Conservation (phyloP, 2,113 vertebrate species). For the Myiagra hebetior region DNA sequence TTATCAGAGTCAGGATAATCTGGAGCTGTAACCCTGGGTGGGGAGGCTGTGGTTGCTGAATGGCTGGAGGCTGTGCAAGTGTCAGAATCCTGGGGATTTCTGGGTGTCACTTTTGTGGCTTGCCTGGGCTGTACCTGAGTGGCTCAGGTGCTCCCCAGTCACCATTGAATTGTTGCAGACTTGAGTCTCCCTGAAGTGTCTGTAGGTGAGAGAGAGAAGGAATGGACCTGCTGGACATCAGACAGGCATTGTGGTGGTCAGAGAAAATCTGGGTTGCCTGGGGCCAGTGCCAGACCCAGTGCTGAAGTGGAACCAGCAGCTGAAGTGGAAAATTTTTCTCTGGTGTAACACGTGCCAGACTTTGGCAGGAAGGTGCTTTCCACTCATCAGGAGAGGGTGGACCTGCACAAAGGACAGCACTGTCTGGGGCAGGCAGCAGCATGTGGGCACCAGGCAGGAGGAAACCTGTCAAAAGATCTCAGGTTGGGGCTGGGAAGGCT, state of each 20-base stretch:
- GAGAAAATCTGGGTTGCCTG: background rate
- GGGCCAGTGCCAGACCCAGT: background rate
- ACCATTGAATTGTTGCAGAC: background rate
- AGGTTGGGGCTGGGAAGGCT: background rate
- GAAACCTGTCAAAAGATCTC: background rate
- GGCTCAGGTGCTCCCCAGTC: background rate
- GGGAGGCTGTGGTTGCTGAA: background rate
- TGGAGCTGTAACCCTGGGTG: background rate
- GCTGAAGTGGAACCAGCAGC: rapidly evolving
- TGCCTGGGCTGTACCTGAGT: background rate
- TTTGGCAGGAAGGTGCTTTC: background rate
- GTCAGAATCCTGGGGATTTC: background rate
- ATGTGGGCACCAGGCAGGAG: background rate
- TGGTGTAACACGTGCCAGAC: rapidly evolving
- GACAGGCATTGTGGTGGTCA: rapidly evolving
- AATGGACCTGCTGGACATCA: background rate
- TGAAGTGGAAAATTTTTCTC: background rate
- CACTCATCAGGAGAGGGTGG: background rate
- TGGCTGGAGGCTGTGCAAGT: background rate
- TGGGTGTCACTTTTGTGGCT: background rate
- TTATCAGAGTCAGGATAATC: background rate
- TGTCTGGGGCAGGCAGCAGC: background rate
- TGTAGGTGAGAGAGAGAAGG: background rate
- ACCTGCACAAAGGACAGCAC: background rate
- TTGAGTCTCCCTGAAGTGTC: background rate